These are phyloP conservation scores for Alethe diademata DNA, from an alignment of 2,113 vertebrate genomes.

Conservation along the genomic window DNA sequence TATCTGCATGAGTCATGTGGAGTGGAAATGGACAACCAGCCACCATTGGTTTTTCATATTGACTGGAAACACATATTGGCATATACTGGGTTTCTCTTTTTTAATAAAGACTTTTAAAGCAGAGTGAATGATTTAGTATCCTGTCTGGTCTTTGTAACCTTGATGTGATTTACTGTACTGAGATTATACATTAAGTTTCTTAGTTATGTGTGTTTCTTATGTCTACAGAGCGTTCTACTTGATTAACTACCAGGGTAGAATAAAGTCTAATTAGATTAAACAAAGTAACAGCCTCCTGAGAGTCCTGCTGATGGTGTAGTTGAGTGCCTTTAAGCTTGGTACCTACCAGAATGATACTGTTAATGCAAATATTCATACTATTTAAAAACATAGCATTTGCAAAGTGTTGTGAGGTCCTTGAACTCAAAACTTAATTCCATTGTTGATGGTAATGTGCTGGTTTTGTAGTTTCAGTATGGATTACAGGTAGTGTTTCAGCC, in stretches of 20 bases:
- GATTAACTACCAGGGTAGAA: not conserved
- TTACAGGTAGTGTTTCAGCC: not conserved
- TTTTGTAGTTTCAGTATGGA: not conserved
- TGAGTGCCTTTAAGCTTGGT: not conserved
- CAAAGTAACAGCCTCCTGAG: not conserved
- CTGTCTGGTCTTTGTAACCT: not conserved
- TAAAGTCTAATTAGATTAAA: not conserved
- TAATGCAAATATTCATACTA: not conserved
- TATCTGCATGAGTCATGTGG: not conserved
- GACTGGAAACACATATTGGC: not conserved
- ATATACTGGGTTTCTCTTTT: not conserved
- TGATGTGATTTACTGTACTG: not conserved
- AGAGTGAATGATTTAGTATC: not conserved
- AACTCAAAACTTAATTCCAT: not conserved
- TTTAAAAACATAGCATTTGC: not conserved
- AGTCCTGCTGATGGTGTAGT: not conserved
- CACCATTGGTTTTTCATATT: not conserved
- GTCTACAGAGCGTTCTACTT: not conserved
- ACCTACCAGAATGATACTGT: not conserved
- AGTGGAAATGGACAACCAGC: not conserved
- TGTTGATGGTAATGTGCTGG: not conserved
- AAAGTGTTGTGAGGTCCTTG: not conserved
- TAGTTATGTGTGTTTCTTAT: rapidly evolving
- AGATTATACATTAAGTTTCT: not conserved
- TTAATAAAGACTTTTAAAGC: not conserved